Evolutionary conservation across 1,140 invertebrate genomes (phyloP).

Genomic region (Drosophila chauvacae): DNA sequence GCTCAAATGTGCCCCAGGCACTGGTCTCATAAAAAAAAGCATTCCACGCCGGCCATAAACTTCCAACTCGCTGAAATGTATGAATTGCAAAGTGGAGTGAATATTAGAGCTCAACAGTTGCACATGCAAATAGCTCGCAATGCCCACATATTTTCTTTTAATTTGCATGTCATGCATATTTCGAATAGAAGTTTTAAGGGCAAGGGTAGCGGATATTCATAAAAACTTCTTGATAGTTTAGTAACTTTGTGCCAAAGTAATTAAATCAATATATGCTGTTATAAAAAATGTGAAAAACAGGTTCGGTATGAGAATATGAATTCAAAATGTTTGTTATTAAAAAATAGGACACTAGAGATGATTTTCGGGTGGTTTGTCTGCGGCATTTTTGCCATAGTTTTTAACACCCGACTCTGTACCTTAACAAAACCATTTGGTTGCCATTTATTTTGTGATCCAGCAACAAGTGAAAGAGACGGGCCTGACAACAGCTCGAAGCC

Average conservation of each 20-base stretch:
- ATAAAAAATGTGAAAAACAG: neutral
- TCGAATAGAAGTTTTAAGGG: neutral
- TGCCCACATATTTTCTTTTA: conserved; percentile 40
- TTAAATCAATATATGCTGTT: conserved; percentile 3
- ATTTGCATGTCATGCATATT: conserved; percentile 33
- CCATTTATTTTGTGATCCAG: too few relatives aligned
- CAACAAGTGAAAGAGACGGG: too few relatives aligned
- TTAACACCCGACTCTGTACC: too few relatives aligned
- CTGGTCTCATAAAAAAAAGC: conserved; percentile 9
- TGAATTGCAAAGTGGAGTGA: conserved; percentile 22
- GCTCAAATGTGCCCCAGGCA: conserved; percentile 23
- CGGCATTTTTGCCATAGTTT: too few relatives aligned
- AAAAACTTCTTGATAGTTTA: conserved; percentile 3
- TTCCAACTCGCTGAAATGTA: conserved; percentile 20
- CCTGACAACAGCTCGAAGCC: too few relatives aligned
- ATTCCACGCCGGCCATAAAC: conserved; percentile 19
- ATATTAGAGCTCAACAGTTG: conserved; percentile 36
- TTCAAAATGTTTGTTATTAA: neutral
- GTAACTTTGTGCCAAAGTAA: neutral
- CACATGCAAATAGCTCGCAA: conserved; percentile 25
- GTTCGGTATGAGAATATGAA: neutral
- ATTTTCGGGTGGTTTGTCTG: too few relatives aligned
- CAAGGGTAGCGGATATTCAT: neutral
- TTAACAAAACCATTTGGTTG: too few relatives aligned
- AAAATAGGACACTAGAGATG: conserved; percentile 4